Evolutionary conservation across 2,797 vertebrate species (phyloP).

Genomic region (Platyrinchus mystaceus): DNA sequence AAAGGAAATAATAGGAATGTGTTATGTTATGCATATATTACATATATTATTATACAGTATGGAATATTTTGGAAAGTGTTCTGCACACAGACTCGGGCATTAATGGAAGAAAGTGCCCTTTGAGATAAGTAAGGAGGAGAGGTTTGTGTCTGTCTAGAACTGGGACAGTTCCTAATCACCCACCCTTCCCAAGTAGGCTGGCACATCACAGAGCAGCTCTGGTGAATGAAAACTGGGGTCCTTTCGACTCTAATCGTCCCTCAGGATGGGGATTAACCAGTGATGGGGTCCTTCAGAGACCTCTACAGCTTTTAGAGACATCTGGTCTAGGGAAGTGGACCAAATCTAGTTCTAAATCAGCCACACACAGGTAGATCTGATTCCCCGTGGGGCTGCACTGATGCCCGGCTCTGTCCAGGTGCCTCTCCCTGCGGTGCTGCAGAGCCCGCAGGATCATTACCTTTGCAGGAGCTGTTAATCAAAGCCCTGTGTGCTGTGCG

Average conservation of each 20-base stretch:
- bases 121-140: background rate
- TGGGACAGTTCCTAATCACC: background rate
- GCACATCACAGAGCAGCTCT: background rate
- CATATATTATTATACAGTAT: background rate
- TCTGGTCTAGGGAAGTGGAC: fast-evolving
- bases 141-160: background rate
- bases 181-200: background rate
- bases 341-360: background rate
- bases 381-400: fast-evolving
- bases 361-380: background rate
- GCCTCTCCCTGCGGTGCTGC: background rate
- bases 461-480: background rate
- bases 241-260: background rate
- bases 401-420: background rate
- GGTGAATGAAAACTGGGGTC: background rate
- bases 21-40: background rate
- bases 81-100: background rate
- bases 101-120: background rate
- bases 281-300: fast-evolving
- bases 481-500: background rate
- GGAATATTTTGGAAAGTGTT: background rate
- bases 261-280: background rate
- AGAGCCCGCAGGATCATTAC: background rate
- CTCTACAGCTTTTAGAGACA: background rate
- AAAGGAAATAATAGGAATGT: background rate